Percentiles rank a stretch among this genome's conserved stretches.
phyloP scores from a whole-genome alignment of 2,797 vertebrate species.

The Coregonus sp. region DNA sequence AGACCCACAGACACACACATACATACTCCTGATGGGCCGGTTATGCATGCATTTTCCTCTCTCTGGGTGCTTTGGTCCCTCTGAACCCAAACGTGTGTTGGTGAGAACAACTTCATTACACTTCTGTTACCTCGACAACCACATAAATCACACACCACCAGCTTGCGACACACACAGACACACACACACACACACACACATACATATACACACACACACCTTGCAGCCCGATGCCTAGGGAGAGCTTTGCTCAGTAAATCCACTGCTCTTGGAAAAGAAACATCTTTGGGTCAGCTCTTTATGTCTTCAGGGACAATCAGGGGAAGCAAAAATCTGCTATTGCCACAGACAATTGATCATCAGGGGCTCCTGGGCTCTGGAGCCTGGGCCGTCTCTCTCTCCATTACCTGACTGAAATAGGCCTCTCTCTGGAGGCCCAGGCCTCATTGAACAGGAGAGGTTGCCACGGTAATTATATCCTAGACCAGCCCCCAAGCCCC shows the following conservation, averaged over 20 bases:
- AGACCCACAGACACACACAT: background rate
- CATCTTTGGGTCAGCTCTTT: conserved; percentile 68
- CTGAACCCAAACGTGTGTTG: conserved; percentile 54
- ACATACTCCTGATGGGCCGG: conserved; percentile 23
- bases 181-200: conserved; percentile 13
- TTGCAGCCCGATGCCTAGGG: conserved; percentile 30
- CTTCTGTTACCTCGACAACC: conserved; percentile 58
- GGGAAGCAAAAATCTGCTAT: conserved; percentile 63
- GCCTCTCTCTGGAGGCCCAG: conserved; percentile 69
- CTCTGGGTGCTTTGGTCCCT: conserved; percentile 35
- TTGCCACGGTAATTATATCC: conserved; percentile 80
- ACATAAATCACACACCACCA: conserved; percentile 67
- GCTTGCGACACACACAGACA: conserved; percentile 20
- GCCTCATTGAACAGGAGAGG: conserved; percentile 80
- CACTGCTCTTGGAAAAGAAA: conserved; percentile 44
- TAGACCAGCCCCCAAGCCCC: conserved; percentile 70
- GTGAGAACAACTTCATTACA: conserved; percentile 68
- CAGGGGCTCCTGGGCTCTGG: conserved; percentile 35
- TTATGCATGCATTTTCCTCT: conserved; percentile 46
- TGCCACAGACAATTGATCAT: conserved; percentile 74
- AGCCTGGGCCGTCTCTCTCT: conserved; percentile 55
- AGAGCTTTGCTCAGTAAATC: conserved; percentile 61
- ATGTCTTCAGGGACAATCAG: conserved; percentile 73
- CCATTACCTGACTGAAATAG: conserved; percentile 77
- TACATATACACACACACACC: background rate